A percentile compares a stretch with the other conserved stretches of the same genome.
These are phyloP conservation scores for Plectrocnemia conspersa DNA, from an alignment of 1,140 invertebrate species.

Conservation along the genomic window DNA sequence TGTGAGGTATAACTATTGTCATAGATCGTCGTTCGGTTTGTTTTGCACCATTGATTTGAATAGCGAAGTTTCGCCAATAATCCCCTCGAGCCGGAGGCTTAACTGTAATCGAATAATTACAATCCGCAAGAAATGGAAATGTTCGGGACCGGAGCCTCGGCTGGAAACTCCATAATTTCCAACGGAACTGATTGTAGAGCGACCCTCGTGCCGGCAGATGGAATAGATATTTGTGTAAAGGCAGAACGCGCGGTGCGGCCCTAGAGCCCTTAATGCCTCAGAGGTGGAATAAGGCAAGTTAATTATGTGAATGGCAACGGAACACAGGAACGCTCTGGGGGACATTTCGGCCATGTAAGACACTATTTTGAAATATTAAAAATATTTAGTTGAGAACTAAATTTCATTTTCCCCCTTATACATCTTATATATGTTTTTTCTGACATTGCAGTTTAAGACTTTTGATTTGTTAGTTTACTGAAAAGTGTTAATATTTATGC, in stretches of 20 bases:
- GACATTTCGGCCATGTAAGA: too few relatives aligned
- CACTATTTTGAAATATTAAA: too few relatives aligned
- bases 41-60: constrained; percentile 22
- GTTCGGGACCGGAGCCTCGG: constrained; percentile 15
- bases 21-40: constrained; percentile 14
- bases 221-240: constrained; percentile 21
- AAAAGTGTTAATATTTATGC: too few relatives aligned
- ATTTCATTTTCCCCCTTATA: too few relatives aligned
- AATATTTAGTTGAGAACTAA: too few relatives aligned
- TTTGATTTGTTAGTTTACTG: too few relatives aligned
- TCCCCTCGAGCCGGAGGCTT: constrained; percentile 24
- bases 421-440: too few relatives aligned
- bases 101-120: constrained; percentile 34
- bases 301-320: constrained; percentile 36
- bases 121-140: constrained; percentile 36
- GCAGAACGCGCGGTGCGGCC: constrained; percentile 18
- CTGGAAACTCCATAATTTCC: constrained; percentile 28
- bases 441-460: too few relatives aligned
- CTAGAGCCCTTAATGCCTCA: constrained; percentile 34
- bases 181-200: constrained; percentile 25
- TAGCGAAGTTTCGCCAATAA: constrained; percentile 31
- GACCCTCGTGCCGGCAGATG: background rate
- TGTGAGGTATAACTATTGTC: constrained; percentile 18
- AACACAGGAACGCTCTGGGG: constrained; percentile 31
- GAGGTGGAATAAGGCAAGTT: constrained; percentile 36